These are phyloP conservation scores for Coecobrya sp. DNA, from an alignment of 2,888 invertebrate species.

Conservation along the genomic window DNA sequence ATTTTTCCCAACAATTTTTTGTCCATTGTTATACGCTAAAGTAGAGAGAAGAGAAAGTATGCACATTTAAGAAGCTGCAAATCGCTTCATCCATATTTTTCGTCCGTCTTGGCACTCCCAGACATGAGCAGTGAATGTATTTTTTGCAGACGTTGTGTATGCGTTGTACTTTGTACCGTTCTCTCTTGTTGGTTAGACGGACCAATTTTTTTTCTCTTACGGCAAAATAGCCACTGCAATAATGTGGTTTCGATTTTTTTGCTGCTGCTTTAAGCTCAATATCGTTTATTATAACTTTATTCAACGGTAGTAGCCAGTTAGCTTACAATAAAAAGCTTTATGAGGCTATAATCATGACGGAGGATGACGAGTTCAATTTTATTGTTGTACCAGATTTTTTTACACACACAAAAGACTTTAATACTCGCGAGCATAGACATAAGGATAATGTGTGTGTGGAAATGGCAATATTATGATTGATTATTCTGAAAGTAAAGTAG, in stretches of 20 bases:
- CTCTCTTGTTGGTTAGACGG: constrained; percentile 15
- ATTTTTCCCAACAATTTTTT: constrained; percentile 32
- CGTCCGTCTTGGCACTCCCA: constrained; percentile 19
- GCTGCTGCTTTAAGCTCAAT: neutral
- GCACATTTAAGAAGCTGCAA: neutral
- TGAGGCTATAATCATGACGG: constrained; percentile 30
- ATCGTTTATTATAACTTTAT: neutral
- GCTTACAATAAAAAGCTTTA: constrained; percentile 5
- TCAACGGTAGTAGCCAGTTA: constrained; percentile 37
- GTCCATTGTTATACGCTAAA: constrained; percentile 11
- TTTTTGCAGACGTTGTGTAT: neutral
- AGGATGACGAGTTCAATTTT: constrained; percentile 48
- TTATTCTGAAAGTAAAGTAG: neutral
- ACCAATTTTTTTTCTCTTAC: constrained; percentile 27
- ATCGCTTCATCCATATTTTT: constrained; percentile 16
- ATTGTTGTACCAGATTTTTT: constrained; percentile 17
- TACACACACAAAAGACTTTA: neutral
- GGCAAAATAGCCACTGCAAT: constrained; percentile 30
- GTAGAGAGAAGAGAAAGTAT: constrained; percentile 43
- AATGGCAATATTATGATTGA: constrained; percentile 40
- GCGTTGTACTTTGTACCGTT: constrained; percentile 31
- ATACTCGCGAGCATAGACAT: neutral
- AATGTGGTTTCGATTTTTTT: constrained; percentile 33
- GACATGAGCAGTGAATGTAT: constrained; percentile 2
- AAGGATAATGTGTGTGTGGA: neutral